Conservation (phyloP, 2,113 vertebrate species). For the Mormoops blainvillei region DNA sequence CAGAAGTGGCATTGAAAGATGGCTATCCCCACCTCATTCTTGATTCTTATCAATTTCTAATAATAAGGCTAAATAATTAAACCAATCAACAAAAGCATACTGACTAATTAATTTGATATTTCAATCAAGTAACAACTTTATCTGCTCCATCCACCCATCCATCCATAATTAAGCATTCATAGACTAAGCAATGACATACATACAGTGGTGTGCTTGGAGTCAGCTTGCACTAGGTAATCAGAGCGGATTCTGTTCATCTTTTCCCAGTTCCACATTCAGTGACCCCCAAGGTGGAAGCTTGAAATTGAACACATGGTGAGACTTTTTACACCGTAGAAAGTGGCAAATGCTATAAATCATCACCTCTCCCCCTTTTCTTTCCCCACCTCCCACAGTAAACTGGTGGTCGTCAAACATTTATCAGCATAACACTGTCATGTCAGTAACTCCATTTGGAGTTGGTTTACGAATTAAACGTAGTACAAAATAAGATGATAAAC, state of each 20-base stretch:
- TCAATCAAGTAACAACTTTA: neutral
- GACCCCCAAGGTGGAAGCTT: neutral
- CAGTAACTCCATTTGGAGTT: neutral
- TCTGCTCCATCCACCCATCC: neutral
- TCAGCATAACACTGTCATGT: neutral
- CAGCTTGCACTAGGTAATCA: neutral
- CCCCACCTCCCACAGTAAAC: neutral
- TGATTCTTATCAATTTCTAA: neutral
- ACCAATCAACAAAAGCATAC: neutral
- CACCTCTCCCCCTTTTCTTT: fast-evolving
- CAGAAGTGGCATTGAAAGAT: neutral
- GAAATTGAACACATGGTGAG: neutral
- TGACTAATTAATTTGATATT: neutral
- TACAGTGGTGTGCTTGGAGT: neutral
- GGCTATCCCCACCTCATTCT: neutral
- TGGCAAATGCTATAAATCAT: neutral
- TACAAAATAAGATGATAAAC: neutral
- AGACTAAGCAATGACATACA: neutral
- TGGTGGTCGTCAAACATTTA: neutral
- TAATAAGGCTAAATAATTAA: neutral
- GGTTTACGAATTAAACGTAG: neutral
- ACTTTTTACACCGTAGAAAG: neutral
- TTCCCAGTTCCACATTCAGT: neutral
- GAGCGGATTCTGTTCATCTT: neutral
- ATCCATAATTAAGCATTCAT: neutral